Evolutionary conservation across 1,140 invertebrate species (phyloP).

Genomic region (Zaprionus kolodkinae): DNA sequence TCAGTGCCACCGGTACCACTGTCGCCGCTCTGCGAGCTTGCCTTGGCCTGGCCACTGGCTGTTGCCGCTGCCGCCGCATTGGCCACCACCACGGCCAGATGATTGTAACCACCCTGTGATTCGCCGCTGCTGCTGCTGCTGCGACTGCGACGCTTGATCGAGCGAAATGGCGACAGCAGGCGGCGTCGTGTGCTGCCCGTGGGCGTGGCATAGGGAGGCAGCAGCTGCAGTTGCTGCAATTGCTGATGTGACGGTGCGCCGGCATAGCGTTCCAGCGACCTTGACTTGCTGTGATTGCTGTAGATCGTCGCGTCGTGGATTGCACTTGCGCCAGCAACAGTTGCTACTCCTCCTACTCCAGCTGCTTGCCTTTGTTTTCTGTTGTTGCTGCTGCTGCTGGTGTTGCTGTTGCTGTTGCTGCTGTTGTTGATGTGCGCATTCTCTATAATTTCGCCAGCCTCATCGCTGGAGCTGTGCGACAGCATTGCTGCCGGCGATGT

Average conservation of each 20-base stretch:
- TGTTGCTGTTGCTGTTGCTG: conserved; percentile 6
- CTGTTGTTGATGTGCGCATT: conserved; percentile 55
- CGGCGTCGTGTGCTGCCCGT: conserved; percentile 67
- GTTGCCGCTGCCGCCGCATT: conserved; percentile 39
- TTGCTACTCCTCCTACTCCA: not conserved
- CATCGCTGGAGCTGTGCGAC: conserved; percentile 61
- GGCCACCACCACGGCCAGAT: conserved; percentile 59
- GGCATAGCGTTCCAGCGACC: conserved; percentile 79
- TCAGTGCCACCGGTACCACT: conserved; percentile 80
- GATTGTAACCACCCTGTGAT: conserved; percentile 61
- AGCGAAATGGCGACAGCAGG: conserved; percentile 77
- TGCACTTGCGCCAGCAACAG: not conserved
- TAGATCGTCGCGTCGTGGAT: conserved; percentile 42
- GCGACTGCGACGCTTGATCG: conserved; percentile 78
- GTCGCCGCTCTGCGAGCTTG: conserved; percentile 77
- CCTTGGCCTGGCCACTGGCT: conserved; percentile 46
- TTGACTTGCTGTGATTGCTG: conserved; percentile 72
- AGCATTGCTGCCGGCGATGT: conserved; percentile 44
- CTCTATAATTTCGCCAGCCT: conserved; percentile 69
- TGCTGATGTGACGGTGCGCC: conserved; percentile 73
- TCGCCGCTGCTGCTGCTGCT: conserved; percentile 83
- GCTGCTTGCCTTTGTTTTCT: conserved; percentile 22
- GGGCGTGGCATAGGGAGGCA: conserved; percentile 73
- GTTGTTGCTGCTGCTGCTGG: not conserved
- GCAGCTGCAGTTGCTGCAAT: conserved; percentile 33